Conservation (phyloP, 2,888 invertebrate genomes). For the Subacronicta megacephala region DNA sequence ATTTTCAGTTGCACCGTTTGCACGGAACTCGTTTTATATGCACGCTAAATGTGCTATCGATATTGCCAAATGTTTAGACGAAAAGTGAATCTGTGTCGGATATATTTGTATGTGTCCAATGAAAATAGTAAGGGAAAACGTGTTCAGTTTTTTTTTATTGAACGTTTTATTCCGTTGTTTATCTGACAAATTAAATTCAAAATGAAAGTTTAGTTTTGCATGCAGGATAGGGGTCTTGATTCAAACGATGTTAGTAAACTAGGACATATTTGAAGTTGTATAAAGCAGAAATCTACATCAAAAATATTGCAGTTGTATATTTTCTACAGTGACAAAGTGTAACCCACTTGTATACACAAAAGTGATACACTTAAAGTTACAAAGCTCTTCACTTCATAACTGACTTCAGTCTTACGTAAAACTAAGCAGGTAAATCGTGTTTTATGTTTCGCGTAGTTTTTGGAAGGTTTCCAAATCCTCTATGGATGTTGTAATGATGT, state of each 20-base stretch:
- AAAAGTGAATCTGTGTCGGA: constrained; percentile 53
- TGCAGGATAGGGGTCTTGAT: constrained; percentile 3
- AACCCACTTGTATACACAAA: constrained; percentile 4
- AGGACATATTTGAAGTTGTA: not conserved
- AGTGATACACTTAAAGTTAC: constrained; percentile 7
- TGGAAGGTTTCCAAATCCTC: constrained; percentile 45
- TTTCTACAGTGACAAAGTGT: not conserved
- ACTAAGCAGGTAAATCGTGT: constrained; percentile 48
- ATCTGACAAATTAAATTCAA: constrained; percentile 10
- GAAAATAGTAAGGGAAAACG: constrained; percentile 17
- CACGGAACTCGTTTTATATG: constrained; percentile 36
- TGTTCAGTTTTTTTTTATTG: constrained; percentile 6
- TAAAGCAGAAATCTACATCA: constrained; percentile 3
- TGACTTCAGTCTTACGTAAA: constrained; percentile 16
- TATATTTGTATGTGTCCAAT: constrained; percentile 43
- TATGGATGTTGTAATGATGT: constrained; percentile 39
- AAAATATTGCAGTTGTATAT: not conserved
- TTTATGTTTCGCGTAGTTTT: constrained; percentile 34
- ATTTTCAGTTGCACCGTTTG: constrained; percentile 56
- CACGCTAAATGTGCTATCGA: constrained; percentile 49
- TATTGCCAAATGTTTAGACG: constrained; percentile 47
- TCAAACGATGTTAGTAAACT: not conserved
- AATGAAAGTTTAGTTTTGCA: constrained; percentile 4
- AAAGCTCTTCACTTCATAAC: constrained; percentile 7
- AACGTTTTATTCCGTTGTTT: constrained; percentile 1